phyloP scores from a whole-genome alignment of 2,797 vertebrate genomes.

The Hydrolagus colliei region DNA sequence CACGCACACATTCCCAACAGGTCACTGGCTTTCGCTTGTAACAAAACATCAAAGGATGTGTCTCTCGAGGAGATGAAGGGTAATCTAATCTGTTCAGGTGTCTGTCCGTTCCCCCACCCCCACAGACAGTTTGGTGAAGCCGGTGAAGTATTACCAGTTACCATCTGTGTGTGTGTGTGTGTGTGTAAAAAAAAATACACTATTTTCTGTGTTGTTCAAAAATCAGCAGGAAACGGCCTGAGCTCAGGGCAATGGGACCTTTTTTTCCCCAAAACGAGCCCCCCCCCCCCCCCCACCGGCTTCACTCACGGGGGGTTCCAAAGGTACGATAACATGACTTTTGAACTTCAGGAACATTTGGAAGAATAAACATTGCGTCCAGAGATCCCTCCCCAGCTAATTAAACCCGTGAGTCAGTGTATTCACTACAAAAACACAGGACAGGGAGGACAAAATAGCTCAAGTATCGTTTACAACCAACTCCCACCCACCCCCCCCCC shows the following conservation, averaged over 20 bases:
- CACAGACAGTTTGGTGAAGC: not conserved
- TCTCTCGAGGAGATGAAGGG: conserved; percentile 29
- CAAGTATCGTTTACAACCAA: not conserved
- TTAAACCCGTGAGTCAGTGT: not conserved
- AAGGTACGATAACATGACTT: not conserved
- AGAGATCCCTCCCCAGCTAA: not conserved
- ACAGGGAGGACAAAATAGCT: conserved; percentile 7
- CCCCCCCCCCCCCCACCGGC: no score
- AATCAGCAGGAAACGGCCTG: not conserved
- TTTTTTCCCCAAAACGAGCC: no score
- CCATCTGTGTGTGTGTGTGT: no score
- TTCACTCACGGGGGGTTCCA: not conserved
- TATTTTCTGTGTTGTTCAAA: not conserved
- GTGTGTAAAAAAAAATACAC: not conserved
- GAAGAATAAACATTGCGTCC: not conserved
- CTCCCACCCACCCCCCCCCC: no score
- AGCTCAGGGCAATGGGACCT: not conserved
- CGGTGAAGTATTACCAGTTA: no score
- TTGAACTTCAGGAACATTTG: not conserved
- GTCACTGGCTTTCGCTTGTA: no score
- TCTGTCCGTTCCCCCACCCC: conserved; percentile 6
- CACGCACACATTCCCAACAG: no score
- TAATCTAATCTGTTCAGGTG: conserved; percentile 40
- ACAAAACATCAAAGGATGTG: no score
- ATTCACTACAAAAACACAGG: not conserved